Evolutionary conservation across 2,797 vertebrate species (phyloP).

Genomic region (Hirundo rustica): DNA sequence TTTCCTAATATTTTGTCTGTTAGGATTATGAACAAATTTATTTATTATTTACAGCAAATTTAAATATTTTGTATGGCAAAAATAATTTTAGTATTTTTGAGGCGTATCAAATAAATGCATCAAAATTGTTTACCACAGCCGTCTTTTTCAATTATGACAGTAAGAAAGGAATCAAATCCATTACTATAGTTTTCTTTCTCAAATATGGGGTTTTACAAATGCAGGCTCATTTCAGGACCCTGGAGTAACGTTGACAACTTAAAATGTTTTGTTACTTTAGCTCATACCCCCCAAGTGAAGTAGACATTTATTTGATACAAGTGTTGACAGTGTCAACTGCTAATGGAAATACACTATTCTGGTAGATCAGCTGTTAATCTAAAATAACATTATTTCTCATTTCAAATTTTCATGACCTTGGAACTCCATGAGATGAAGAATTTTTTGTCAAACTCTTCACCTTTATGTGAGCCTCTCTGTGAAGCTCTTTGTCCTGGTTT

Average conservation of each 20-base stretch:
- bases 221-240: neutral
- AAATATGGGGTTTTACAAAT: neutral
- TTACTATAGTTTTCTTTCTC: neutral
- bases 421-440: neutral
- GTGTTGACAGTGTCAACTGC: neutral
- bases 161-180: neutral
- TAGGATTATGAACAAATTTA: neutral
- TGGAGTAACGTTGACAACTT: neutral
- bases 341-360: neutral
- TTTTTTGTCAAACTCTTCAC: neutral
- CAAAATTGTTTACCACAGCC: neutral
- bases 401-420: neutral
- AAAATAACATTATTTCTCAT: neutral
- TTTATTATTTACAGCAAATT: neutral
- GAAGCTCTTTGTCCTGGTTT: neutral
- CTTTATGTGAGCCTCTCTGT: neutral
- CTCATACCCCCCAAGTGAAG: neutral
- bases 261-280: neutral
- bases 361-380: neutral
- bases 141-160: neutral
- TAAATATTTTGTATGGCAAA: neutral
- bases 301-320: neutral
- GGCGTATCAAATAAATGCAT: neutral
- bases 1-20: neutral
- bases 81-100: neutral